Evolutionary conservation across 2,888 invertebrate genomes (phyloP), one percentile per base, ranked within the genome.

Genomic region (Cyclophora punctaria): DNA sequence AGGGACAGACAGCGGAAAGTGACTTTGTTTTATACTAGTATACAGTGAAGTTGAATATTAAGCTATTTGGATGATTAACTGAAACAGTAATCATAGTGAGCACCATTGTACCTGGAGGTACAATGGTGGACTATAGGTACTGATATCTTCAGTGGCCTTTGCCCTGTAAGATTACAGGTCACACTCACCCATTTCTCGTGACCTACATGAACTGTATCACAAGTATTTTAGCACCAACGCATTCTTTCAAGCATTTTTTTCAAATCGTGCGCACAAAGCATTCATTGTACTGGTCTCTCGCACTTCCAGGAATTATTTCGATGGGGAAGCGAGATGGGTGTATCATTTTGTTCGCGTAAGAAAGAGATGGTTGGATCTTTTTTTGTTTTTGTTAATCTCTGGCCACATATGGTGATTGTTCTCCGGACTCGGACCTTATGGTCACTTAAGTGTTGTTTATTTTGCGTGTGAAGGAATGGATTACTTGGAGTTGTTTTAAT

Each of bases 331-430:
- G 72, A 63, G 66, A 68, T 67, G 67, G 56, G 58, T 53, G 62
- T 70, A 80, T 49, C 47, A 48, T 55, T 54, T 50, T 50, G 40
- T n/a, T 42, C 7, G 5, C 5, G 59, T 46, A 43, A 33, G 57
- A 58, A 44, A 73, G 52, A 47, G 57, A 55, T 67, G 69, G 67
- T 77, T 74, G 78, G 75, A 78, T 76, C 80, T 84, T 84, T 84
- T 84, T 85, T 85, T 82, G 83, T 83, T 71, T 85, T 79, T 71
- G 76, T 83, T 82, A 84, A 85, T 85, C 82, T 79, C 78, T 75
- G 83, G 78, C 87, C 87, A 86, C 87, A 88, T 87, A 86, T 87
- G 85, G 87, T 74, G 84, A 83, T 83, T 84, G 84, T 84, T 83
- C 81, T 80, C 77, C 83, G 87, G 83, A 85, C 86, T 82, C 77